A percentile compares a stretch with the other conserved stretches of the same genome.
These are phyloP conservation scores for Chauna torquata DNA, from an alignment of 2,113 vertebrate genomes.

Conservation along the genomic window DNA sequence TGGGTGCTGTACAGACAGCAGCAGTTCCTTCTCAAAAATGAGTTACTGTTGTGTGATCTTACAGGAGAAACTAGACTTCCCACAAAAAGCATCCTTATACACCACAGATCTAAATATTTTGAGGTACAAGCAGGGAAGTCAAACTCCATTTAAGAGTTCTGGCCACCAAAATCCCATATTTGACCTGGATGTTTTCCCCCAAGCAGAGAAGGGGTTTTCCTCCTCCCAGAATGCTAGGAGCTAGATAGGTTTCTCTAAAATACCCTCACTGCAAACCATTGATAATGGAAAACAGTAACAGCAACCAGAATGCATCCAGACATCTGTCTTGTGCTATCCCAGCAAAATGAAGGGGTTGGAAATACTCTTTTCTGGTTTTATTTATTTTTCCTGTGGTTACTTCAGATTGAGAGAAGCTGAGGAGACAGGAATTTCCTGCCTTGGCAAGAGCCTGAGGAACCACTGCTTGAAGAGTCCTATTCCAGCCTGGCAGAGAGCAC, in stretches of 20 bases:
- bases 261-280: background rate
- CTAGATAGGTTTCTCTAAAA: background rate
- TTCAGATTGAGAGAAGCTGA: background rate
- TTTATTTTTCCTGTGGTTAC: background rate
- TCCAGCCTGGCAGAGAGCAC: background rate
- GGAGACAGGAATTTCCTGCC: background rate
- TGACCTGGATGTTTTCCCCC: background rate
- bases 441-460: background rate
- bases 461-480: background rate
- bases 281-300: background rate
- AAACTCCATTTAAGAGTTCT: no score
- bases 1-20: background rate
- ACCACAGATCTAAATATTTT: background rate
- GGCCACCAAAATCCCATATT: background rate
- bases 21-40: background rate
- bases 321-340: background rate
- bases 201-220: background rate
- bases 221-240: background rate
- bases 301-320: background rate
- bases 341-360: background rate
- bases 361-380: background rate
- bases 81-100: background rate
- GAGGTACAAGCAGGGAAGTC: background rate
- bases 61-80: background rate
- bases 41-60: background rate